A percentile compares a stretch with the other conserved stretches of the same genome.
phyloP scores from a whole-genome alignment of 2,797 vertebrate species.

The Tiaroga cobitis region DNA sequence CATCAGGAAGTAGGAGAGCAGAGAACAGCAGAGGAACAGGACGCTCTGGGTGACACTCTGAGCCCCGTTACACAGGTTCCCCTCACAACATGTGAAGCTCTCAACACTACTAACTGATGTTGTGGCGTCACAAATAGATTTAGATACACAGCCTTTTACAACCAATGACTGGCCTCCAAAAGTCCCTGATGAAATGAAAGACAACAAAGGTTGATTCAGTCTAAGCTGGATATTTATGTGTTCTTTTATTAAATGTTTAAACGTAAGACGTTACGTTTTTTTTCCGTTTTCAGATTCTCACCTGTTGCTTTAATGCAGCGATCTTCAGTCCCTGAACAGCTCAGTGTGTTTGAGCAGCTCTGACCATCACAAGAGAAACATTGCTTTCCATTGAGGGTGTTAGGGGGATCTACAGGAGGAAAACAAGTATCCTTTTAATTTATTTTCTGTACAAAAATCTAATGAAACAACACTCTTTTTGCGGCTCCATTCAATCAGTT shows the following conservation, averaged over 20 bases:
- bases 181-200: background rate
- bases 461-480: background rate
- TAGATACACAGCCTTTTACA: background rate
- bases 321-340: background rate
- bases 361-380: background rate
- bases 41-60: background rate
- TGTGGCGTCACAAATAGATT: background rate
- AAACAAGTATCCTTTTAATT: background rate
- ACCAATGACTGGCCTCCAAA: accelerated
- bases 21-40: no score
- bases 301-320: background rate
- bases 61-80: background rate
- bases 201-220: background rate
- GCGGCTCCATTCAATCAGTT: background rate
- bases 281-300: background rate
- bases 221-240: no score
- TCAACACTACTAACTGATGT: accelerated
- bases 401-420: background rate
- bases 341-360: background rate
- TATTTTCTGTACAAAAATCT: background rate
- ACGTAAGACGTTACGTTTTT: background rate
- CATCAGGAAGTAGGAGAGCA: no score
- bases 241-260: background rate
- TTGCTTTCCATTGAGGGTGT: background rate
- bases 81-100: background rate